A percentile compares a stretch with the other conserved stretches of the same genome.
Conservation (phyloP, 2,113 vertebrate species). For the Falco punctatus region DNA sequence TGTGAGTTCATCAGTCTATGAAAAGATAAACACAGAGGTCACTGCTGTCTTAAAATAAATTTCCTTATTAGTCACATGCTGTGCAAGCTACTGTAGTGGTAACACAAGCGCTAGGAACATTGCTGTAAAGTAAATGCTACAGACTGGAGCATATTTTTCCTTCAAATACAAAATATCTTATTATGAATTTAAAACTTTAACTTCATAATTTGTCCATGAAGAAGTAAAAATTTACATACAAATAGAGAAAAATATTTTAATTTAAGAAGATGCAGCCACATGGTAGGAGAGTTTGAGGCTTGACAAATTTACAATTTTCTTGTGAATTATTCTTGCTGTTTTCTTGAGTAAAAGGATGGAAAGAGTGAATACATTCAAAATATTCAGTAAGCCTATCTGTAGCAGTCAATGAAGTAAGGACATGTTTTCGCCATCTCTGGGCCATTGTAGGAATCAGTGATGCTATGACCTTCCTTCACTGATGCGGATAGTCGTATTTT, state of each 20-base stretch:
- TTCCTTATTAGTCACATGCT: constrained; percentile 40
- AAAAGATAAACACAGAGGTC: not conserved
- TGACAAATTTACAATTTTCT: not conserved
- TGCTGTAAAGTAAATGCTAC: not conserved
- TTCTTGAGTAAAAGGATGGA: not conserved
- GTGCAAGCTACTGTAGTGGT: not conserved
- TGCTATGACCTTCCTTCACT: not conserved
- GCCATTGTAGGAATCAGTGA: not conserved
- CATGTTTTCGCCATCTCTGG: not conserved
- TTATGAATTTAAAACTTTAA: not conserved
- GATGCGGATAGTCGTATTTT: not conserved
- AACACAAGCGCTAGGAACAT: not conserved
- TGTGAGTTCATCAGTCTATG: not conserved
- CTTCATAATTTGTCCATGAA: not conserved
- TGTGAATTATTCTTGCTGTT: not conserved
- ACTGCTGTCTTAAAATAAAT: constrained; percentile 42
- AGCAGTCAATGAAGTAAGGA: not conserved
- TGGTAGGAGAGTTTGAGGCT: not conserved
- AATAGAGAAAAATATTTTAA: not conserved
- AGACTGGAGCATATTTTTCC: not conserved
- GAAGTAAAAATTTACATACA: not conserved
- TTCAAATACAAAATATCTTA: not conserved
- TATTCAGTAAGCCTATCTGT: not conserved
- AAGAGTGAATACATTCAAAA: not conserved
- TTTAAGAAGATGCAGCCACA: not conserved